Conservation (phyloP, 2,888 invertebrate species). For the Oeneis ivallda region DNA sequence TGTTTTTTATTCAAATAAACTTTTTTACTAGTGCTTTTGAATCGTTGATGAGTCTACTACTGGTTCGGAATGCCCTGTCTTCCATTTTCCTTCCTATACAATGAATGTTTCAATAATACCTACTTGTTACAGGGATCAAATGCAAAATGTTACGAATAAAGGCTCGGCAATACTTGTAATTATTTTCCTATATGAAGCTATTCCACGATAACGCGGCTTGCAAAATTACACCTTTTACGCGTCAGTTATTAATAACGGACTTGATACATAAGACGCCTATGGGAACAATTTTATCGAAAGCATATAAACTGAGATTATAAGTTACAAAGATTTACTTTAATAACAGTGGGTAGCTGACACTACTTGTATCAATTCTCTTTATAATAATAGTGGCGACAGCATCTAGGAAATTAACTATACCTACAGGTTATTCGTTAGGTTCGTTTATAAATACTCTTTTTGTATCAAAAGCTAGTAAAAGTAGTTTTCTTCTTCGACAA, state of each 20-base stretch:
- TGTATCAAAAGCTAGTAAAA: too few species aligned
- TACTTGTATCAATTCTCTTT: conserved; percentile 23
- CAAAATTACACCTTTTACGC: conserved; percentile 66
- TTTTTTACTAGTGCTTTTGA: too few species aligned
- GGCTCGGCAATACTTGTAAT: conserved; percentile 42
- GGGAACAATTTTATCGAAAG: conserved; percentile 59
- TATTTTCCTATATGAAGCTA: conserved; percentile 58
- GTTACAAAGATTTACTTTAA: conserved; percentile 51
- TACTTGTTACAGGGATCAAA: too few species aligned
- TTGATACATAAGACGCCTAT: conserved; percentile 58
- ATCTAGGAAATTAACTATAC: neutral
- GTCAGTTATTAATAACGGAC: conserved; percentile 63
- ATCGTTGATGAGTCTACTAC: too few species aligned
- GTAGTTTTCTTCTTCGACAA: too few species aligned
- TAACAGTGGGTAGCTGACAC: conserved; percentile 55
- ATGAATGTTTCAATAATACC: too few species aligned
- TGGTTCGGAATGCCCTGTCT: too few species aligned
- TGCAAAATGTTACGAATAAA: neutral
- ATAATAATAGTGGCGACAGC: neutral
- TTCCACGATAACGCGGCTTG: conserved; percentile 57
- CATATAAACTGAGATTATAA: conserved; percentile 55
- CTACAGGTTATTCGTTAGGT: neutral
- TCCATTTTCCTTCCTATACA: too few species aligned
- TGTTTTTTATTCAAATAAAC: too few species aligned
- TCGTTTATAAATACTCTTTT: neutral